These are phyloP conservation scores for Amblyteles armatorius DNA, from an alignment of 2,888 invertebrate species.

Conservation along the genomic window DNA sequence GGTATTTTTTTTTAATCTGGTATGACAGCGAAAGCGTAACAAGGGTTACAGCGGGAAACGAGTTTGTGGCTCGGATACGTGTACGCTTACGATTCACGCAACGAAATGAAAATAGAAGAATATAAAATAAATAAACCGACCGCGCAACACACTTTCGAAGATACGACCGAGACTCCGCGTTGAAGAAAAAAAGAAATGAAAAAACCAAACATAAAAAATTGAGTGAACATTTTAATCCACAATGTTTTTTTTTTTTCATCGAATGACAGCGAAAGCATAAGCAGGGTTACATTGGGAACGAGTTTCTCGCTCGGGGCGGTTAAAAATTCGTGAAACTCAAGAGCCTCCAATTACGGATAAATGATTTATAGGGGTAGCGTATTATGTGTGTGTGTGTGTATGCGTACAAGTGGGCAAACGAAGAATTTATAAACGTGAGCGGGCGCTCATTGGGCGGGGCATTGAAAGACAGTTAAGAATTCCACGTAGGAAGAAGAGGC, in stretches of 20 bases:
- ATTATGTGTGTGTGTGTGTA: not conserved
- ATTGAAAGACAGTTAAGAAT: slow-evolving; percentile 35
- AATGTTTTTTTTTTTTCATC: not conserved
- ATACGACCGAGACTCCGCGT: too few relatives aligned
- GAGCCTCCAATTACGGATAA: slow-evolving; percentile 22
- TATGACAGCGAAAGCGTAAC: not conserved
- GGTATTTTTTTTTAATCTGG: not conserved
- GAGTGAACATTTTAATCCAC: not conserved
- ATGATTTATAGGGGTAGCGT: slow-evolving; percentile 9
- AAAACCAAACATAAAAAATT: not conserved
- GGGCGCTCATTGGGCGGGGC: slow-evolving; percentile 36
- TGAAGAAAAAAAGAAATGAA: too few relatives aligned
- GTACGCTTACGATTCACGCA: not conserved
- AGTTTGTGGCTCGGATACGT: not conserved
- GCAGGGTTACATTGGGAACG: not conserved
- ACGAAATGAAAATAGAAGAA: not conserved
- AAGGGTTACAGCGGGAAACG: not conserved
- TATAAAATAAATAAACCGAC: not conserved
- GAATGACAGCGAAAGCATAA: not conserved
- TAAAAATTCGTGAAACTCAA: slow-evolving; percentile 15
- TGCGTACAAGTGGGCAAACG: slow-evolving; percentile 10
- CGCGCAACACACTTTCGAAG: too few relatives aligned
- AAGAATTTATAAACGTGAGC: slow-evolving; percentile 39
- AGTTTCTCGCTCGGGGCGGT: not conserved
- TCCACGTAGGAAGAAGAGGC: slow-evolving; percentile 37